Conservation (phyloP, 2,113 vertebrate genomes). For the Lepidothrix coronata region DNA sequence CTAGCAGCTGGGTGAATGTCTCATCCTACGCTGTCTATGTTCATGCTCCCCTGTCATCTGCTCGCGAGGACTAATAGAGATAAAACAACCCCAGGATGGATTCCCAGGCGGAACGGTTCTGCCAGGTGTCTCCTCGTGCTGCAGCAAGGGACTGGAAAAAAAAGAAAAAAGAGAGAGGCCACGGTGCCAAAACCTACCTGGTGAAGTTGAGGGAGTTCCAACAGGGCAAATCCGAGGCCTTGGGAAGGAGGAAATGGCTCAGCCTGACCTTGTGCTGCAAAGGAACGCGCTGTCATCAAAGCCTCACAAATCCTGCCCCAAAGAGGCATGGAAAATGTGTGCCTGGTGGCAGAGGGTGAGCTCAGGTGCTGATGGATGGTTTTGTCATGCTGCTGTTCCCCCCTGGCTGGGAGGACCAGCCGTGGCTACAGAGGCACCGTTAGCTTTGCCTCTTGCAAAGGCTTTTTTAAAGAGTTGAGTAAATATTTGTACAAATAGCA, state of each 20-base stretch:
- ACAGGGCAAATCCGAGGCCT: not conserved
- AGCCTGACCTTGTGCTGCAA: not conserved
- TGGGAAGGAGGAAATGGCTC: not conserved
- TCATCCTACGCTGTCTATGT: conserved; percentile 48
- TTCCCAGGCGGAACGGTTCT: not conserved
- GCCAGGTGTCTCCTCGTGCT: not conserved
- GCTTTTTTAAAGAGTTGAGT: not conserved
- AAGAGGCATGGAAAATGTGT: not conserved
- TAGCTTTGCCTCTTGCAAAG: not conserved
- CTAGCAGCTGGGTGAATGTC: conserved; percentile 53
- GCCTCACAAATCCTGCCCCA: not conserved
- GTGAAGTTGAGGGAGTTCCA: not conserved
- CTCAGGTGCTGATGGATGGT: not conserved
- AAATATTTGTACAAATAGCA: not conserved
- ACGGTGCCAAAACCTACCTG: not conserved
- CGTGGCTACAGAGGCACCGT: accelerated
- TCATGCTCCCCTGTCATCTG: conserved; percentile 49
- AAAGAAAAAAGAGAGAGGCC: not conserved
- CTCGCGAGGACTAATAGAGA: conserved; percentile 38
- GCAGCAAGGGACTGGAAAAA: not conserved
- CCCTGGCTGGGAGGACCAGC: not conserved
- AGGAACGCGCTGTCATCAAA: not conserved
- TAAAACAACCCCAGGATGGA: not conserved
- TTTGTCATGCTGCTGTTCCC: not conserved
- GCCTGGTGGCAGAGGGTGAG: not conserved